These are phyloP conservation scores for Spea bombifrons DNA, from an alignment of 2,113 vertebrate genomes.

Conservation along the genomic window DNA sequence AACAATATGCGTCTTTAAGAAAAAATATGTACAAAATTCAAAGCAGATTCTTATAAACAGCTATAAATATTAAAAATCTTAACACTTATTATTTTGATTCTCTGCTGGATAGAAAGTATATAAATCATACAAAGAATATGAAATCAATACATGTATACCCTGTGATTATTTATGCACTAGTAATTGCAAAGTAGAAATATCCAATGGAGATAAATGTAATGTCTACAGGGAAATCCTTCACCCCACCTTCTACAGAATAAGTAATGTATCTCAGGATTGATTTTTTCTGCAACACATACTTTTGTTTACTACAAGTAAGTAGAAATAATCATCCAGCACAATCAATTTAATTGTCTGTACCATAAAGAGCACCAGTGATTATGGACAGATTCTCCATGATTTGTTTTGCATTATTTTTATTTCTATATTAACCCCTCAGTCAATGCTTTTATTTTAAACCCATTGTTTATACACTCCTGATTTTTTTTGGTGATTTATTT, in stretches of 20 bases:
- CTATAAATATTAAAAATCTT: not conserved
- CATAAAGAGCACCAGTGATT: constrained; percentile 21
- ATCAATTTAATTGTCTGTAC: constrained; percentile 36
- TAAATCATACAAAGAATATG: constrained; percentile 10
- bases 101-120: not conserved
- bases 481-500: too few species aligned
- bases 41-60: not conserved
- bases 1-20: too few species aligned
- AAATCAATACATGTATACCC: constrained; percentile 25
- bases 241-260: constrained; percentile 15
- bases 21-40: too few species aligned
- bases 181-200: constrained; percentile 32
- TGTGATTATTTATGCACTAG: constrained; percentile 18
- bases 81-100: not conserved
- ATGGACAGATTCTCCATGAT: constrained; percentile 20
- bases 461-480: too few species aligned
- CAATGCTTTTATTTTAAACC: not conserved
- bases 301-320: constrained; percentile 30
- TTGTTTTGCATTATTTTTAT: constrained; percentile 35
- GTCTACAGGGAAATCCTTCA: constrained; percentile 26
- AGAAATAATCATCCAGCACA: constrained; percentile 20
- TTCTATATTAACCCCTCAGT: not conserved
- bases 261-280: constrained; percentile 19
- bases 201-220: constrained; percentile 35
- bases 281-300: constrained; percentile 19